phyloP scores from a whole-genome alignment of 2,888 invertebrate genomes.

The Scaptomyza flava region DNA sequence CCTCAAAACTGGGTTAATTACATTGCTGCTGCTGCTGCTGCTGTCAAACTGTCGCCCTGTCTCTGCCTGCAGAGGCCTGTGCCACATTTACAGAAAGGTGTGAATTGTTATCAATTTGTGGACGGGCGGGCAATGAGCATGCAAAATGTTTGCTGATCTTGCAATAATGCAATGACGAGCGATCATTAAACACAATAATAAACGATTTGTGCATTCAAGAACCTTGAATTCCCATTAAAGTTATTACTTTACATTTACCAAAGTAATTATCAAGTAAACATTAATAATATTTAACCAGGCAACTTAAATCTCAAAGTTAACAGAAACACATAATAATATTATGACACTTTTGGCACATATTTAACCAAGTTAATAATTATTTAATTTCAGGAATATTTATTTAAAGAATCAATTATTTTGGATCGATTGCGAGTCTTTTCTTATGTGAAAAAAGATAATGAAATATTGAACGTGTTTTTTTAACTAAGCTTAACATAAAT shows the following conservation, averaged over 20 bases:
- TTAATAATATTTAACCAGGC: not conserved
- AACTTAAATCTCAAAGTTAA: no score
- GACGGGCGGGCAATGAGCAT: slow-evolving; percentile 20
- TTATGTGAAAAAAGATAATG: no score
- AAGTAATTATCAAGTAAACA: not conserved
- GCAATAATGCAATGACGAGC: slow-evolving; percentile 9
- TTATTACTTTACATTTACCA: not conserved
- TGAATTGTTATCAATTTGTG: slow-evolving; percentile 66
- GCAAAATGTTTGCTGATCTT: slow-evolving; percentile 43
- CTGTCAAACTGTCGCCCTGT: not conserved
- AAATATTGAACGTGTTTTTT: no score
- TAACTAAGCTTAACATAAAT: no score
- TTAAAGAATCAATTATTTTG: no score
- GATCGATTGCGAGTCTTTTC: no score
- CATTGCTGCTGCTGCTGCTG: slow-evolving; percentile 2
- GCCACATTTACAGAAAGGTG: slow-evolving; percentile 55
- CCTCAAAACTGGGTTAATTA: slow-evolving; percentile 62
- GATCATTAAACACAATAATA: not conserved
- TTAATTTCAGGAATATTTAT: no score
- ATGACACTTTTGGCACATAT: no score
- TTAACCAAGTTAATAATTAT: no score
- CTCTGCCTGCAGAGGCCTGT: slow-evolving; percentile 18
- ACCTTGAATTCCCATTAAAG: not conserved
- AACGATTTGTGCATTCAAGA: not conserved
- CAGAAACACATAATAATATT: no score